These are phyloP conservation scores for Cichlasoma orientale DNA, from an alignment of 2,797 vertebrate genomes.

Conservation along the genomic window DNA sequence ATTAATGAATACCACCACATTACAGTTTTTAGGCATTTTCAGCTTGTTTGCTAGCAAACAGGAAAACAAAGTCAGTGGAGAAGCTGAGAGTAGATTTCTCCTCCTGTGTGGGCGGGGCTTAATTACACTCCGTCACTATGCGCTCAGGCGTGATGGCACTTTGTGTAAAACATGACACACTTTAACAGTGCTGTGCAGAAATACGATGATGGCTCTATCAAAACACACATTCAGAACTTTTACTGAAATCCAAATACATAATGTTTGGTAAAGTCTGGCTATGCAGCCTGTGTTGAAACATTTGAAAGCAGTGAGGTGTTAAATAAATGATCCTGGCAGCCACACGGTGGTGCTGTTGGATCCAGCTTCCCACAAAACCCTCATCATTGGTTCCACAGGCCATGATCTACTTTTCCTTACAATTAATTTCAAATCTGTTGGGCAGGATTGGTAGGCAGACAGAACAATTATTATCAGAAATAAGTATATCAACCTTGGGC, in stretches of 20 bases:
- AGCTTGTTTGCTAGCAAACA: too few relatives aligned
- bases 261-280: too few relatives aligned
- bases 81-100: too few relatives aligned
- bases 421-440: background rate
- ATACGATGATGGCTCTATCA: background rate
- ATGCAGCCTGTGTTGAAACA: too few relatives aligned
- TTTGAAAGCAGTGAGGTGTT: background rate
- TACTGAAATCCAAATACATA: too few relatives aligned
- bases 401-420: background rate
- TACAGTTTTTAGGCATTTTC: too few relatives aligned
- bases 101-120: too few relatives aligned
- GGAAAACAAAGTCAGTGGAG: too few relatives aligned
- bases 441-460: background rate
- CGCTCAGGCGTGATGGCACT: background rate
- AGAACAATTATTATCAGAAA: background rate
- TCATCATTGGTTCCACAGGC: background rate
- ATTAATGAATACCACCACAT: too few relatives aligned
- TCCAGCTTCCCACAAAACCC: background rate
- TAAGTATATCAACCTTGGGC: constrained; percentile 77
- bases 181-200: background rate
- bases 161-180: background rate
- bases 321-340: background rate
- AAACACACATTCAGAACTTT: background rate
- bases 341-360: constrained; percentile 14
- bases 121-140: background rate